Conservation (phyloP, 2,797 vertebrate genomes). For the Pseudocheirus occidentalis region DNA sequence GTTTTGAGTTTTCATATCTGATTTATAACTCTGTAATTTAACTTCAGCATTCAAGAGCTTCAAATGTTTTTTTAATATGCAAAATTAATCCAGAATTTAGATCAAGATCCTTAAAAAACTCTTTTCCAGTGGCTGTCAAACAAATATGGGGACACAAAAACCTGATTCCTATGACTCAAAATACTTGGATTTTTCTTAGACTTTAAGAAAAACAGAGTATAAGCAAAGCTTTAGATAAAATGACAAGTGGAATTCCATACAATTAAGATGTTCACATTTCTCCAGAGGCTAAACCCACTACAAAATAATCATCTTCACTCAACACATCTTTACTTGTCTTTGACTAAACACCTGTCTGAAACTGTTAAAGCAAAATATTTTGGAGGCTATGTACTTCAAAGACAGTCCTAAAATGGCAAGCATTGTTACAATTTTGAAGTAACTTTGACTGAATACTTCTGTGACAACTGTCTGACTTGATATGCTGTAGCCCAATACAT, state of each 20-base stretch:
- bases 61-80: constrained; percentile 41
- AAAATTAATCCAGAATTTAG: constrained; percentile 71
- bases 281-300: constrained; percentile 84
- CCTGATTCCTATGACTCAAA: constrained; percentile 80
- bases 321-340: constrained; percentile 86
- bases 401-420: constrained; percentile 82
- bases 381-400: constrained; percentile 86
- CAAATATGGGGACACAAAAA: constrained; percentile 75
- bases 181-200: constrained; percentile 80
- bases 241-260: constrained; percentile 84
- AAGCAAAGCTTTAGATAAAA: constrained; percentile 81
- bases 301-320: constrained; percentile 86
- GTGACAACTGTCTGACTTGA: constrained; percentile 86
- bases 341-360: constrained; percentile 87
- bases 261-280: constrained; percentile 85
- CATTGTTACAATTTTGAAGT: constrained; percentile 85
- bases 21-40: constrained; percentile 19
- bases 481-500: constrained; percentile 84
- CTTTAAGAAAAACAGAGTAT: constrained; percentile 79
- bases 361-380: constrained; percentile 87
- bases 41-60: constrained; percentile 25
- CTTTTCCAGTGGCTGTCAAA: constrained; percentile 74
- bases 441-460: constrained; percentile 87
- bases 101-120: constrained; percentile 64
- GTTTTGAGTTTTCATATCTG: constrained; percentile 38